Conservation (phyloP, 1,140 invertebrate species). For the Drosophila kikkawai region DNA sequence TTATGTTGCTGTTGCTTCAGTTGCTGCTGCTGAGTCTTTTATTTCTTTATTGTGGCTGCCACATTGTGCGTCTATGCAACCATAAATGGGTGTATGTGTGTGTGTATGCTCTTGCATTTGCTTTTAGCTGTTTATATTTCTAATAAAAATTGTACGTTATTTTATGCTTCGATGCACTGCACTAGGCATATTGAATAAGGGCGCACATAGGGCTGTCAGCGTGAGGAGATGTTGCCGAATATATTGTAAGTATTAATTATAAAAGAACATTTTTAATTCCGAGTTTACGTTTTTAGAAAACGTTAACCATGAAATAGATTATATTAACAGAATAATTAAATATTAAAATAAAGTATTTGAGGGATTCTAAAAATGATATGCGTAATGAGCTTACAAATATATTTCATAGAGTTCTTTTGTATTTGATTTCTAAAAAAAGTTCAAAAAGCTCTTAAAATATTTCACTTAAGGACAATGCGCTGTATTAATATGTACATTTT, state of each 20-base stretch:
- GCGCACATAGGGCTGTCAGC: slow-evolving; percentile 16
- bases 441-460: too few relatives aligned
- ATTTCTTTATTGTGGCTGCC: slow-evolving; percentile 75
- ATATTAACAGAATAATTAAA: too few relatives aligned
- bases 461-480: too few relatives aligned
- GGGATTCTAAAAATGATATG: neutral
- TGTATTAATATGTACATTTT: too few relatives aligned
- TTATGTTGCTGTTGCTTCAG: slow-evolving; percentile 55
- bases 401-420: too few relatives aligned
- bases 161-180: slow-evolving; percentile 72
- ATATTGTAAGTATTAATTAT: neutral
- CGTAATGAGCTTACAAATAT: too few relatives aligned
- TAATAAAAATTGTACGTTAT: slow-evolving; percentile 81
- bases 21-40: slow-evolving; percentile 59
- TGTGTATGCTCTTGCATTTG: slow-evolving; percentile 40
- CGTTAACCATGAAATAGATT: neutral
- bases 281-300: too few relatives aligned
- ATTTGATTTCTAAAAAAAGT: too few relatives aligned
- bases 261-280: neutral
- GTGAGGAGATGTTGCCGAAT: neutral
- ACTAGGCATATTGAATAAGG: slow-evolving; percentile 34
- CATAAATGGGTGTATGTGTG: slow-evolving; percentile 10
- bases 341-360: too few relatives aligned
- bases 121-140: slow-evolving; percentile 77
- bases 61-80: slow-evolving; percentile 54